A percentile compares a stretch with the other conserved stretches of the same genome.
Conservation (phyloP, 1,140 invertebrate species). For the Cardiocondyla obscurior region DNA sequence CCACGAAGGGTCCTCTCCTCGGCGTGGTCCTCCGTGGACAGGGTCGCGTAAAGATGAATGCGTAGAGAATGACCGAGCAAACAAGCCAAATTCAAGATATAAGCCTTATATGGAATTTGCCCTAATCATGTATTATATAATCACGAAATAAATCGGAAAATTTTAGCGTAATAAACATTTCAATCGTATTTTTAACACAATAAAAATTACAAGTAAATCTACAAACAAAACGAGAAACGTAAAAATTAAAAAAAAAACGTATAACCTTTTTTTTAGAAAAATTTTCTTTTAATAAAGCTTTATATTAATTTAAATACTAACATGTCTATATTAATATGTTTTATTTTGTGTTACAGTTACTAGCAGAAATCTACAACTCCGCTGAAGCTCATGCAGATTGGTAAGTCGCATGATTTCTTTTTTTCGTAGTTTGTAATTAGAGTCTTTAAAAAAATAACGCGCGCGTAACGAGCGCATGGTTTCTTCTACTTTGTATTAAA, state of each 20-base stretch:
- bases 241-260: neutral
- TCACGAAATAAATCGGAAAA: neutral
- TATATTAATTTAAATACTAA: too few species aligned
- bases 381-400: too few species aligned
- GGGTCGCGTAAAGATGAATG: conserved; percentile 77
- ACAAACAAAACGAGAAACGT: neutral
- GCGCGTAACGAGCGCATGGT: too few species aligned
- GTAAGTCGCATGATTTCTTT: too few species aligned
- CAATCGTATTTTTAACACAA: neutral
- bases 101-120: conserved; percentile 64
- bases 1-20: conserved; percentile 78
- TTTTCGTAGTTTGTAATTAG: too few species aligned
- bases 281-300: too few species aligned
- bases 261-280: too few species aligned
- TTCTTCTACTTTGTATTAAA: neutral
- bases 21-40: conserved; percentile 64
- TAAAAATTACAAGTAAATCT: neutral
- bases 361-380: too few species aligned
- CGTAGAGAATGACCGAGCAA: conserved; percentile 82
- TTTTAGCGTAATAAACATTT: neutral
- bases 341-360: too few species aligned
- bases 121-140: conserved; percentile 23
- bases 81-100: conserved; percentile 75
- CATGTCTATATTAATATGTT: too few species aligned
- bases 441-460: neutral